Percentiles rank a stretch among this genome's conserved stretches.
These are phyloP conservation scores for Cerceris rybyensis DNA, from an alignment of 2,888 invertebrate genomes.

Conservation along the genomic window DNA sequence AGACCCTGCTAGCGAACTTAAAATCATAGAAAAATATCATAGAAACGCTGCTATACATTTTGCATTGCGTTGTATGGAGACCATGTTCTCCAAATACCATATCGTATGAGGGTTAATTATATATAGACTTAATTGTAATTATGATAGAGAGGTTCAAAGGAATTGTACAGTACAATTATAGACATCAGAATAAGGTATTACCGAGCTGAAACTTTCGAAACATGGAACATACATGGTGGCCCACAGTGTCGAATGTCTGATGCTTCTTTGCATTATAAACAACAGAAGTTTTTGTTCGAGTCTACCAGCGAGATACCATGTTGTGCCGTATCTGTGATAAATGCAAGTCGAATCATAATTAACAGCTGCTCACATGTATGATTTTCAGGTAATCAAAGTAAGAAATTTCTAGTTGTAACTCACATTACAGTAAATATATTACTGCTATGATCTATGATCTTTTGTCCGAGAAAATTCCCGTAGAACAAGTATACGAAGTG, in stretches of 20 bases:
- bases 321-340: background rate
- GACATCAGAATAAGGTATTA: background rate
- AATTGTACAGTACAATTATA: too few species aligned
- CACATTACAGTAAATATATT: conserved; percentile 27
- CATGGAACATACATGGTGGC: background rate
- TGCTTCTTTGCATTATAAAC: conserved; percentile 15
- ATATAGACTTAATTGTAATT: too few species aligned
- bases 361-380: too few species aligned
- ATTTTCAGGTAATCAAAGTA: too few species aligned
- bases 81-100: too few species aligned
- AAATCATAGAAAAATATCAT: too few species aligned
- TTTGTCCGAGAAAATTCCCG: conserved; percentile 24
- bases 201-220: background rate
- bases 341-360: too few species aligned
- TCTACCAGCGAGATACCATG: background rate
- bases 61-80: too few species aligned
- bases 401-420: conserved; percentile 3
- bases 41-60: too few species aligned
- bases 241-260: background rate
- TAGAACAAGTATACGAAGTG: conserved; percentile 15
- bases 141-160: too few species aligned
- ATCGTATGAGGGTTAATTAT: too few species aligned
- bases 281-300: conserved; percentile 5
- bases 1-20: too few species aligned
- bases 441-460: conserved; percentile 24